Percentiles rank a stretch among this genome's conserved stretches.
These are phyloP conservation scores for Venturia canescens DNA, from an alignment of 1,140 invertebrate genomes.

Conservation along the genomic window DNA sequence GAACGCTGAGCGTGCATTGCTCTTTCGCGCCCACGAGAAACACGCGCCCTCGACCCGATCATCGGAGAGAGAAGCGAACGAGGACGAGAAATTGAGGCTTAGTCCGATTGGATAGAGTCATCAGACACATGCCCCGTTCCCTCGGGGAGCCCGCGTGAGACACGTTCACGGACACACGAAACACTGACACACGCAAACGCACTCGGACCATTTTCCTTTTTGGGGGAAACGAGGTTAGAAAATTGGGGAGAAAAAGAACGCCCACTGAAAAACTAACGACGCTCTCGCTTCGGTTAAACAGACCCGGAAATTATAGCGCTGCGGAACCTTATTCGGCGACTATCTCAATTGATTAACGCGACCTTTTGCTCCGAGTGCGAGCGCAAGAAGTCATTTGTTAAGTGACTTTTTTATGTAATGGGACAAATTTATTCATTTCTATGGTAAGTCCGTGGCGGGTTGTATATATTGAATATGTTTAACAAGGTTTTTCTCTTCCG, in stretches of 20 bases:
- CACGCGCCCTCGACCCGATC: conserved; percentile 64
- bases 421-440: too few relatives aligned
- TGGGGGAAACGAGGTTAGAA: conserved; percentile 12
- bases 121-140: conserved; percentile 60
- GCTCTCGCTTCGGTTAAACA: background rate
- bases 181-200: background rate
- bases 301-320: conserved; percentile 20
- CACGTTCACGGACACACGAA: background rate
- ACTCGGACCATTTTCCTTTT: conserved; percentile 33
- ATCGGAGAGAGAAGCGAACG: conserved; percentile 64
- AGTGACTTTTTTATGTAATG: too few relatives aligned
- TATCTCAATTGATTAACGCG: conserved; percentile 10
- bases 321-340: background rate
- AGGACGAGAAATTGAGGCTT: conserved; percentile 72
- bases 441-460: too few relatives aligned
- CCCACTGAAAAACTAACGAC: conserved; percentile 28
- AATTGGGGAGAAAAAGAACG: conserved; percentile 21
- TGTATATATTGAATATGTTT: too few relatives aligned
- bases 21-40: conserved; percentile 61
- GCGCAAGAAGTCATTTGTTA: background rate
- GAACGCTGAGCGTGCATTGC: conserved; percentile 59
- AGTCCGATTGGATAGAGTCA: conserved; percentile 76
- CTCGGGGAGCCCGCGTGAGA: conserved; percentile 35
- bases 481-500: too few relatives aligned
- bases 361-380: background rate